Conservation (phyloP, 1,140 invertebrate species). For the Cryptotermes secundus region DNA sequence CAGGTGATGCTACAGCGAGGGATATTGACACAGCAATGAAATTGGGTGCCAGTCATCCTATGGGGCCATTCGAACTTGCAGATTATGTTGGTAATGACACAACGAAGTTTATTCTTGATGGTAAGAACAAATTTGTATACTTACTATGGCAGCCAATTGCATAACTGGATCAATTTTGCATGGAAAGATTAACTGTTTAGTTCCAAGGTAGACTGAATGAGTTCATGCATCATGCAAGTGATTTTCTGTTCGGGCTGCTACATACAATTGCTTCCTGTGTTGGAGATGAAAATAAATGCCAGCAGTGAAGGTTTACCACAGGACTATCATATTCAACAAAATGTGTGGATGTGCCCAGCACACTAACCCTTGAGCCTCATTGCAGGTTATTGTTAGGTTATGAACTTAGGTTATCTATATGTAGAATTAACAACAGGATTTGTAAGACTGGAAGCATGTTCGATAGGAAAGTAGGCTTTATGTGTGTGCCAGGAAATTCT, state of each 20-base stretch:
- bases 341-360: too few species aligned
- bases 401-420: too few species aligned
- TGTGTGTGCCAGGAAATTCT: too few species aligned
- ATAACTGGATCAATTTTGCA: neutral
- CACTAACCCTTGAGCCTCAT: too few species aligned
- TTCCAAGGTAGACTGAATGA: neutral
- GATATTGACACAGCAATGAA: constrained; percentile 89
- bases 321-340: too few species aligned
- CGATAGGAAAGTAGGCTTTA: too few species aligned
- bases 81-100: constrained; percentile 82
- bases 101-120: constrained; percentile 60
- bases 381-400: too few species aligned
- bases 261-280: neutral
- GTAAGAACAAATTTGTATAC: constrained; percentile 39
- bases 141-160: neutral
- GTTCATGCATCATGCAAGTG: neutral
- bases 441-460: too few species aligned
- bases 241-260: neutral
- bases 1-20: constrained; percentile 62
- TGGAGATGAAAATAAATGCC: neutral
- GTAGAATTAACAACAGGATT: too few species aligned
- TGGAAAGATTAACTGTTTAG: neutral
- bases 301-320: too few species aligned
- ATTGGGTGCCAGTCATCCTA: constrained; percentile 79
- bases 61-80: constrained; percentile 79